Percentiles rank a stretch among this genome's conserved stretches.
Evolutionary conservation across 2,113 vertebrate species (phyloP).

Genomic region (rabbit (Oryctolagus cuniculus)): mOryCun1.1 NC_091440.1:95672501-95673000

Average conservation of each 20-base stretch:
- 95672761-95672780: background rate
- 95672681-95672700: background rate
- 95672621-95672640: too few relatives aligned
- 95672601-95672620: background rate
- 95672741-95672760: background rate
- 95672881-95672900: background rate
- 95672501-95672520: background rate
- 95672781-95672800: background rate
- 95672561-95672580: background rate
- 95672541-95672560: background rate
- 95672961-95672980: background rate
- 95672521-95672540: background rate
- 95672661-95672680: rapidly evolving
- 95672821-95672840: background rate
- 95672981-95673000: conserved; percentile 6
- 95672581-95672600: background rate
- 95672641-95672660: background rate
- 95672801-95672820: background rate
- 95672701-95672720: background rate
- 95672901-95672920: background rate
- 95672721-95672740: background rate
- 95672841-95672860: rapidly evolving
- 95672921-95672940: background rate
- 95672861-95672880: rapidly evolving
- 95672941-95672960: background rate